Percentiles rank a stretch among this genome's conserved stretches.
phyloP scores from a whole-genome alignment of 2,888 invertebrate genomes.

The Eupithecia centaureata region DNA sequence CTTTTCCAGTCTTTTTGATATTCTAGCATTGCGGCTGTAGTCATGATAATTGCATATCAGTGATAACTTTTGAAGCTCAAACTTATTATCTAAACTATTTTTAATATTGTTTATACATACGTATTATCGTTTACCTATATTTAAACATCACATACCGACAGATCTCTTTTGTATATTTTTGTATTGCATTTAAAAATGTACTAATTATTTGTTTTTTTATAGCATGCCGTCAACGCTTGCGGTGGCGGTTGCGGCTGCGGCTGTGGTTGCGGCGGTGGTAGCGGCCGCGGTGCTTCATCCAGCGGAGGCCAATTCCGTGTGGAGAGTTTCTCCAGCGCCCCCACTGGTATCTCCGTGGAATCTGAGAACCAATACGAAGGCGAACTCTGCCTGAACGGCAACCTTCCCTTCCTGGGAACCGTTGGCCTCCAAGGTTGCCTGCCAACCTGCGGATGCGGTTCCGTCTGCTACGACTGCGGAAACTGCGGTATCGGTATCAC shows the following conservation, averaged over 20 bases:
- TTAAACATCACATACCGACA: background rate
- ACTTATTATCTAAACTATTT: background rate
- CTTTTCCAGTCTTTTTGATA: background rate
- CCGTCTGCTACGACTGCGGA: constrained; percentile 51
- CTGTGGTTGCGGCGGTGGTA: constrained; percentile 30
- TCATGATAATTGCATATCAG: background rate
- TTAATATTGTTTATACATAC: background rate
- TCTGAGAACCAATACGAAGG: constrained; percentile 61
- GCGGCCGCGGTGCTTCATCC: constrained; percentile 39
- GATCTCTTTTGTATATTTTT: background rate
- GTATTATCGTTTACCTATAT: background rate
- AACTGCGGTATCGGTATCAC: constrained; percentile 43
- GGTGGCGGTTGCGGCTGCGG: constrained; percentile 13
- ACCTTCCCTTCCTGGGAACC: constrained; percentile 56
- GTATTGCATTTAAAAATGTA: background rate
- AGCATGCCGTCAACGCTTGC: constrained; percentile 12
- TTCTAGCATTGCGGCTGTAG: background rate
- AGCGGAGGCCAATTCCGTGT: constrained; percentile 46
- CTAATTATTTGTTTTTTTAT: background rate
- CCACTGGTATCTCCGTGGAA: constrained; percentile 52
- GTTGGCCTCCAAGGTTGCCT: constrained; percentile 53
- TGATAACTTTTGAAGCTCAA: background rate
- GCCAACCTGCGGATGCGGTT: constrained; percentile 50
- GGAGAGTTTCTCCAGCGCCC: constrained; percentile 48
- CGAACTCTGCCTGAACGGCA: constrained; percentile 48